Evolutionary conservation across 2,888 invertebrate genomes (phyloP).

Genomic region (Ligdia adustata): DNA sequence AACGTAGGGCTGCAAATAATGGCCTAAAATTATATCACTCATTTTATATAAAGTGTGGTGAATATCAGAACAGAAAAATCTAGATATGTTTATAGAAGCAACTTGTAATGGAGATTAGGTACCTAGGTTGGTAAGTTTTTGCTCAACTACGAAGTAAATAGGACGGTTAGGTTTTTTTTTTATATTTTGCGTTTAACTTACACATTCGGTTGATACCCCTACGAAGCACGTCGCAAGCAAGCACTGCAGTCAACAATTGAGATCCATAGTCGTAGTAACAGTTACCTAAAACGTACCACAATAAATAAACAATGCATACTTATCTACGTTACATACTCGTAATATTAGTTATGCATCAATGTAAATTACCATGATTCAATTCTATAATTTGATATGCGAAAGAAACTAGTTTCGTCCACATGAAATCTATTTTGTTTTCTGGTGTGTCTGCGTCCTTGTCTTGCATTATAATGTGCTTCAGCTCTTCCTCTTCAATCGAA

Average conservation of each 20-base stretch:
- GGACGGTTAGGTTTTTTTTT: no score
- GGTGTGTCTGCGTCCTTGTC: conserved; percentile 33
- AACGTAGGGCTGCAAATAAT: conserved; percentile 80
- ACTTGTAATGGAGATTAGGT: no score
- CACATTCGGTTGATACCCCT: conserved; percentile 68
- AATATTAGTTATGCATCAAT: not conserved
- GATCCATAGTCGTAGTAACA: conserved; percentile 73
- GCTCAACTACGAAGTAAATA: no score
- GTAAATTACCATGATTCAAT: conserved; percentile 63
- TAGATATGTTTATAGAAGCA: no score
- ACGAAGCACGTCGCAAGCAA: conserved; percentile 70
- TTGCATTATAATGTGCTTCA: conserved; percentile 22
- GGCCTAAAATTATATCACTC: conserved; percentile 71
- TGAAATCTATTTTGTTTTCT: conserved; percentile 46
- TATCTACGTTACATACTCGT: conserved; percentile 1
- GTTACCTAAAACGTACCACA: conserved; percentile 56
- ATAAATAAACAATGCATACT: not conserved
- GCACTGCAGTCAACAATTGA: conserved; percentile 68
- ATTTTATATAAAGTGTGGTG: conserved; percentile 7
- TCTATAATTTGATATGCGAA: conserved; percentile 70
- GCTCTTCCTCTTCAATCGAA: conserved; percentile 30
- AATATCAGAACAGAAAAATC: no score
- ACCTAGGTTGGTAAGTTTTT: no score
- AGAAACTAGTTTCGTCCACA: conserved; percentile 70
- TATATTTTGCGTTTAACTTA: conserved; percentile 49